Evolutionary conservation across 2,888 invertebrate genomes (phyloP).

Genomic region (Tetramorium bicarinatum): DNA sequence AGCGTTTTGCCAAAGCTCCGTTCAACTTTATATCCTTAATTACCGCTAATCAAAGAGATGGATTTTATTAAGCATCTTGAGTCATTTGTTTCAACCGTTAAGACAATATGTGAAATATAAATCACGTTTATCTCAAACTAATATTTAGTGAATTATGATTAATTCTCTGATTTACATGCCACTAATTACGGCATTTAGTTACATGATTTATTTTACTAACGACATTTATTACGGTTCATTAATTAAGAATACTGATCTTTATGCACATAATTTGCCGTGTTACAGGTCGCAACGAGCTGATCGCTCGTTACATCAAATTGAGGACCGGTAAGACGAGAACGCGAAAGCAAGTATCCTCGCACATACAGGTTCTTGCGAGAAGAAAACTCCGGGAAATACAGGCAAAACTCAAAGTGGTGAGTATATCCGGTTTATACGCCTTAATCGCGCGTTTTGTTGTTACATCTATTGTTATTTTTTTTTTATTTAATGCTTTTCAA

Average conservation of each 20-base stretch:
- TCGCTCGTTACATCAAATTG: conserved; percentile 99
- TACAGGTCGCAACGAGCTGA: conserved; percentile 99
- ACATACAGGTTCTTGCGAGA: conserved; percentile 99
- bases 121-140: not conserved
- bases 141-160: not conserved
- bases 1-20: conserved; percentile 58
- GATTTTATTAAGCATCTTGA: conserved; percentile 41
- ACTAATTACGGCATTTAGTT: not conserved
- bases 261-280: conserved; percentile 78
- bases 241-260: not conserved
- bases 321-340: conserved; percentile 99
- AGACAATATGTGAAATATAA: not conserved
- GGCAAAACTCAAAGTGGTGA: conserved; percentile 98
- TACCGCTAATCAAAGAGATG: conserved; percentile 43
- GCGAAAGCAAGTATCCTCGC: conserved; percentile 99
- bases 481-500: not conserved
- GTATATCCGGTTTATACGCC: conserved; percentile 84
- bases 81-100: not conserved
- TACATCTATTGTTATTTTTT: not conserved
- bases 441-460: not conserved
- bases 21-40: conserved; percentile 48
- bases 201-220: conserved; percentile 3
- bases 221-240: not conserved
- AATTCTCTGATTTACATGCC: not conserved
- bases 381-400: conserved; percentile 99